Evolutionary conservation across 2,113 vertebrate genomes (phyloP).

Genomic region (Rhinogobius similis): DNA sequence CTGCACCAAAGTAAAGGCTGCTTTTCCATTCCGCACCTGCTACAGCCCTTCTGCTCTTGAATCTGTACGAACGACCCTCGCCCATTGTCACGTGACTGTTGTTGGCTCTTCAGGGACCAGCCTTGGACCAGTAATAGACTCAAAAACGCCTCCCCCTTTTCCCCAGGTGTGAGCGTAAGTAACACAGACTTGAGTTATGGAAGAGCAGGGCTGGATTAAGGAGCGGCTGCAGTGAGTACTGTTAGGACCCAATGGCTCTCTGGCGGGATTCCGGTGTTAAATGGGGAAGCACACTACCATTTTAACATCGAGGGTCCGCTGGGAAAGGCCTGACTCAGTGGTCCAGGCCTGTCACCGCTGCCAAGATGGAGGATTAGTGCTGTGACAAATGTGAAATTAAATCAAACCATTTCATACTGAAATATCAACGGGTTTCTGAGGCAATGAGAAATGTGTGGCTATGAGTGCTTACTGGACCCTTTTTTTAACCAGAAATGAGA

Average conservation of each 20-base stretch:
- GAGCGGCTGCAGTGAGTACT: conserved; percentile 48
- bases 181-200: conserved; percentile 48
- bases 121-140: conserved; percentile 70
- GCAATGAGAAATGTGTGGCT: neutral
- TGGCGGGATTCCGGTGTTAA: conserved; percentile 53
- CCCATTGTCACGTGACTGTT: conserved; percentile 59
- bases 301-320: conserved; percentile 49
- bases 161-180: conserved; percentile 48
- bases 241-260: conserved; percentile 68
- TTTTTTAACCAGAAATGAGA: neutral
- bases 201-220: conserved; percentile 55
- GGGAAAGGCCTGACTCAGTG: conserved; percentile 43
- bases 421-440: neutral
- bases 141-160: conserved; percentile 52
- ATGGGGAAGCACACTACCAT: conserved; percentile 54
- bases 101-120: conserved; percentile 57
- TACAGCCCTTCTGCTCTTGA: conserved; percentile 40
- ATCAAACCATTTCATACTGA: neutral
- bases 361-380: conserved; percentile 9
- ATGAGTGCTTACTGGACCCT: neutral
- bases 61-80: conserved; percentile 56
- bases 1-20: conserved; percentile 39
- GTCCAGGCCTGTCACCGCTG: conserved; percentile 33
- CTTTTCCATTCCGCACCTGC: conserved; percentile 42
- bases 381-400: conserved; percentile 13